Evolutionary conservation across 2,113 vertebrate species (phyloP).

Genomic region (Mormoops blainvillei): DNA sequence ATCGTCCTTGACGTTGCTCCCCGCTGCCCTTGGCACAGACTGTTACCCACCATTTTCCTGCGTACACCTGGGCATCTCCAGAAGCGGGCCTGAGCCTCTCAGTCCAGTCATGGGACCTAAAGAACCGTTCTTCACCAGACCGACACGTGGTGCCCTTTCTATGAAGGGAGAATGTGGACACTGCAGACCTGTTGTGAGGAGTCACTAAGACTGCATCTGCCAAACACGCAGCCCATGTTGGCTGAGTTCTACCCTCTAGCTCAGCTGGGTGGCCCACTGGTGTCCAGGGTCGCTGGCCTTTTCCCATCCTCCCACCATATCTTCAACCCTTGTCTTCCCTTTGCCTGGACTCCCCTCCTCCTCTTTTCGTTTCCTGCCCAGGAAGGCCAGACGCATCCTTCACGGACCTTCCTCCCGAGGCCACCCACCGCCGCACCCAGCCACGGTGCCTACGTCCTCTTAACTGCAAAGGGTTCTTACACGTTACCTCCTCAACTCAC

Average conservation of each 20-base stretch:
- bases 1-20: neutral
- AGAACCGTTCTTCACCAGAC: neutral
- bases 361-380: neutral
- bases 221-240: neutral
- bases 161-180: neutral
- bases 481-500: neutral
- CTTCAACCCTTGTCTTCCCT: neutral
- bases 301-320: neutral
- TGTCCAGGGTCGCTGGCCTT: accelerated
- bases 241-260: neutral
- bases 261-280: neutral
- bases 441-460: neutral
- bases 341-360: neutral
- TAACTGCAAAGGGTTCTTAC: neutral
- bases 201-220: neutral
- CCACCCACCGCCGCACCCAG: neutral
- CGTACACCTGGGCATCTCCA: neutral
- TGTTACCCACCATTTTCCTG: neutral
- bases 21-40: neutral
- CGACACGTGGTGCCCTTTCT: neutral
- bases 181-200: too few species aligned
- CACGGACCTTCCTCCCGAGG: neutral
- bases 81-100: neutral
- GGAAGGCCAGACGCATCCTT: neutral
- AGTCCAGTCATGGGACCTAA: neutral